Base-by-base conservation (phyloP, 2,797 vertebrate species). In the Lycodopsis pacificus region DNA sequence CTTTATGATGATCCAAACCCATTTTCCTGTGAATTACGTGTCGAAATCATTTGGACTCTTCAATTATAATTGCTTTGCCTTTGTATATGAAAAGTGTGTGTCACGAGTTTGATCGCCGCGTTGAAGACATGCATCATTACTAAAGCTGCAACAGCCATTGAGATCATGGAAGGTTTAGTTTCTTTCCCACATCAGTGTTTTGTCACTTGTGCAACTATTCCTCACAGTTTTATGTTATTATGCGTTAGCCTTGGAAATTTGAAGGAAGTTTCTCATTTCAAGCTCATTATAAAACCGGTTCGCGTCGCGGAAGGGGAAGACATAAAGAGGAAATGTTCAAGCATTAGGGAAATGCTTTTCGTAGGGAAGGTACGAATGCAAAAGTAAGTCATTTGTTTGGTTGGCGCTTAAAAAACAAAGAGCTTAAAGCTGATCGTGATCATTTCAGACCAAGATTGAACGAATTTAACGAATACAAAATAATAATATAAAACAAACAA, bases 21-120 rank as follows among this genome's bases (percentile, higher is more conserved):
- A 81, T 90, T 90, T 91, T 78, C 67, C 84, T 82, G 71, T 85
- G 78, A 89, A 92, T 91, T 89, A 92, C 91, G 83, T 81, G 81
- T 90, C 85, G 81, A 83, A 92, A 91, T 91, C 86, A 89, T 89
- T 90, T 91, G 86, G 83, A 86, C 83, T 90, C 84, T 86, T 88
- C 75, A 83, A 78, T 83, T 88, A 79, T 92, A 92, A 93, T 92
- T 90, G 91, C 89, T 90, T 91, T 93, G 90, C 89, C 88, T 93
- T 93, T 93, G 84, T 92, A 71, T 93, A 87, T 82, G 88, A 89
- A 91, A 89, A 86, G 86, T 87, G 84, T 86, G 89, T 86, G 89
- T 86, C 89, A 91, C 86, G 86, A 90, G 84, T 89, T 88, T 89
- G 89, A 92, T 85, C 66, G 91, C 88, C 79, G 80, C 73, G 88